Conservation (phyloP, 1,140 invertebrate genomes). For the Anadara kagoshimensis region DNA sequence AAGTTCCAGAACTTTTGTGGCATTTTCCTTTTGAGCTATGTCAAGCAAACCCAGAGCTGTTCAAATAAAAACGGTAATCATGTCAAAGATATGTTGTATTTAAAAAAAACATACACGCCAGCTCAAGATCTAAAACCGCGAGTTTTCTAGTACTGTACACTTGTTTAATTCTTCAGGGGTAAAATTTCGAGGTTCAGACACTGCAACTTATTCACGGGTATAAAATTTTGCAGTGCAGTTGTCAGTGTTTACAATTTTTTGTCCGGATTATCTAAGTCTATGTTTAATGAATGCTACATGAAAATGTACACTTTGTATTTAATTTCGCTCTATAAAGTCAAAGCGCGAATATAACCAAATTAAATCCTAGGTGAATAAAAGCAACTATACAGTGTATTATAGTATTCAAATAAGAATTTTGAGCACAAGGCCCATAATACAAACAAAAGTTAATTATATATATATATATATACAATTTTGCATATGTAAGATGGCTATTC, state of each 20-base stretch:
- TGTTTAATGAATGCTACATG: too few species aligned
- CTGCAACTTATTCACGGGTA: too few species aligned
- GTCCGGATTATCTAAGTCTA: too few species aligned
- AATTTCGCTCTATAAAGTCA: neutral
- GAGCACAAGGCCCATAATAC: too few species aligned
- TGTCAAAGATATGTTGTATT: neutral
- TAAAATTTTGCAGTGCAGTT: too few species aligned
- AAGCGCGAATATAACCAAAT: neutral
- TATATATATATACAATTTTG: too few species aligned
- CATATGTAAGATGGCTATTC: too few species aligned
- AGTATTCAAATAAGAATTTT: too few species aligned
- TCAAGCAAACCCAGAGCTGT: constrained; percentile 51
- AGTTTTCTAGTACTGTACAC: neutral
- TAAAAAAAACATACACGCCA: neutral
- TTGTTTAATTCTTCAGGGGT: neutral
- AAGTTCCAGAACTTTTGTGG: constrained; percentile 71
- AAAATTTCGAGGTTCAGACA: neutral
- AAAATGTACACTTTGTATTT: too few species aligned
- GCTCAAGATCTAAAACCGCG: neutral
- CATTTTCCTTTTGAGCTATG: constrained; percentile 41
- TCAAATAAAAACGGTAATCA: neutral
- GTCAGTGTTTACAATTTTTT: too few species aligned
- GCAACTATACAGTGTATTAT: too few species aligned
- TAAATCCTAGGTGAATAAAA: neutral
- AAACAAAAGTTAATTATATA: too few species aligned